Evolutionary conservation across 2,888 invertebrate genomes (phyloP), one percentile per base, ranked within the genome.

Genomic region (Cantharis lateralis): DNA sequence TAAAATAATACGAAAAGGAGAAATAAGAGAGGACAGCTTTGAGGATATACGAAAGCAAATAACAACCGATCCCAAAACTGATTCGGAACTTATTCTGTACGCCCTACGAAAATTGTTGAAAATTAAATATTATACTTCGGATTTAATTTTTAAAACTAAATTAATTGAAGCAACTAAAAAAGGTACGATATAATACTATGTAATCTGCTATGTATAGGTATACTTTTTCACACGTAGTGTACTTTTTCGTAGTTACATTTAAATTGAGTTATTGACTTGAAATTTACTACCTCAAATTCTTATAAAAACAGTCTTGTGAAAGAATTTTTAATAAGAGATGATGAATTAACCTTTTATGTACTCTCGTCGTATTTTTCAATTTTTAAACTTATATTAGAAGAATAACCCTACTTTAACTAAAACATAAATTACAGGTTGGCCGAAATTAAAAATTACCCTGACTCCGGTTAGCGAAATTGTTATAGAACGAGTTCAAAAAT

Each of bases 111-210:
- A 81, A 62, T 77, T 79, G 72, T 75, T 80, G 10, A 73, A 75
- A 72, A 74, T 74, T 64, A 74, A 78, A 76, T 83, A 75, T 75
- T 82, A 76, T 69, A 82, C 81, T 15, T 73, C 79, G 10, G 82
- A 84, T 75, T 79, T 82, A 61, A 72, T 69, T 28, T 78, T 79
- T 11, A 81, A 81, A 72, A 78, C 80, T 71, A 79, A 76, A 62
- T 24, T 82, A 15, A 79, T 83, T n/a, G 79, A 80, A 66, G 82
- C 81, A 70, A 48, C 82, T 48, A 79, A 81, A 74, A 81, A 80
- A 83, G 84, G 84, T 84, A 81, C 24, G 18, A n/a, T 1, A 48
- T 32, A n/a, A 32, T 11, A 11, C 10, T 28, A 26, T 26, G 10
- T 20, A 20, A 20, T 20, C 2, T 20, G 4, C 0, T 4, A 26